These are phyloP conservation scores for Bactericera cockerelli DNA, from an alignment of 1,140 invertebrate genomes.

Conservation along the genomic window DNA sequence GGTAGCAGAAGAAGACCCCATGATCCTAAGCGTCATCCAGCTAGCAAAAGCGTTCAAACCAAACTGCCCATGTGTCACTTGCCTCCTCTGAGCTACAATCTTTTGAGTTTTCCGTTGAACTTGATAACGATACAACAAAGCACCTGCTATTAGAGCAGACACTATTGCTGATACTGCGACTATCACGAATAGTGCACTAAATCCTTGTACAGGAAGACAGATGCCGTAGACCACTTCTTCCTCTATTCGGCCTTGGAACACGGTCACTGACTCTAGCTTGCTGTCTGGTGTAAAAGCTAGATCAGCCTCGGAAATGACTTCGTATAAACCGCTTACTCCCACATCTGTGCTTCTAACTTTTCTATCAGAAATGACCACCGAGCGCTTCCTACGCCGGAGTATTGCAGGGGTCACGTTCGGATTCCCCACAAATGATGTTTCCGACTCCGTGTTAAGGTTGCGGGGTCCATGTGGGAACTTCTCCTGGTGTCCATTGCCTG, in stretches of 20 bases:
- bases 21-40: conserved; percentile 52
- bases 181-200: conserved; percentile 72
- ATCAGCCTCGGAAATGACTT: conserved; percentile 84
- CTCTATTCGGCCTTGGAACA: conserved; percentile 70
- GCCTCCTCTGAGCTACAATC: conserved; percentile 16
- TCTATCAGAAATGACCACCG: conserved; percentile 49
- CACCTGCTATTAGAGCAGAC: conserved; percentile 58
- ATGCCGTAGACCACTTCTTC: conserved; percentile 83
- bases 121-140: conserved; percentile 55
- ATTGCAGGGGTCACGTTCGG: conserved; percentile 21
- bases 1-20: conserved; percentile 32
- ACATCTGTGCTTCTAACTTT: conserved; percentile 64
- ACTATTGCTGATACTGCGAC: conserved; percentile 70
- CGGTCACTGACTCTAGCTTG: conserved; percentile 60
- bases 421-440: conserved; percentile 18
- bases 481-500: conserved; percentile 38
- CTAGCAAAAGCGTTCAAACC: conserved; percentile 41
- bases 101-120: conserved; percentile 43
- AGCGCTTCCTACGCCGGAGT: conserved; percentile 37
- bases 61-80: conserved; percentile 8
- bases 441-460: conserved; percentile 39
- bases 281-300: conserved; percentile 74
- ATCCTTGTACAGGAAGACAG: conserved; percentile 72
- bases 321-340: conserved; percentile 70
- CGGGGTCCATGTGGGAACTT: conserved; percentile 69